Percentiles rank a stretch among this genome's conserved stretches.
These are phyloP conservation scores for Leptinotarsa haldemani DNA, from an alignment of 2,888 invertebrate genomes.

Conservation along the genomic window DNA sequence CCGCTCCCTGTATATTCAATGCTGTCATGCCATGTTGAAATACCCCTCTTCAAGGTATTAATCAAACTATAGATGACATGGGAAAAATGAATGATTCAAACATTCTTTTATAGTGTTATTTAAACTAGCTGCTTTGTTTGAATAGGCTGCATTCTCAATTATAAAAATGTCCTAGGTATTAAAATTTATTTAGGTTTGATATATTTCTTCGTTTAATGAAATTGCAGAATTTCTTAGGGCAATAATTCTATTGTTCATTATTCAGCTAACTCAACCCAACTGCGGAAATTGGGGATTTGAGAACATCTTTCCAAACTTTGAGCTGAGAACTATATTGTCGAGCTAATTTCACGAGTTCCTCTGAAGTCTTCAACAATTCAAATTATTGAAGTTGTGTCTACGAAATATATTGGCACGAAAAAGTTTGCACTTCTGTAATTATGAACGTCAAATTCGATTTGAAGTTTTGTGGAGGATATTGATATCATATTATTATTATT, in stretches of 20 bases:
- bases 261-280: background rate
- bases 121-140: too few species aligned
- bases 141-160: too few species aligned
- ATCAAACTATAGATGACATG: too few species aligned
- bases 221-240: background rate
- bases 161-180: too few species aligned
- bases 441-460: constrained; percentile 6
- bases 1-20: too few species aligned
- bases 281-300: background rate
- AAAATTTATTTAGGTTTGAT: background rate
- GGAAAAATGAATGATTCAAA: too few species aligned
- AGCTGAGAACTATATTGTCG: constrained; percentile 11
- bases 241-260: background rate
- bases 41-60: too few species aligned
- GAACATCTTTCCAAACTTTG: background rate
- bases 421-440: constrained; percentile 1
- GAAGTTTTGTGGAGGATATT: background rate
- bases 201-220: background rate
- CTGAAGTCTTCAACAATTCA: constrained; percentile 2
- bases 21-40: too few species aligned
- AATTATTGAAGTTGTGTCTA: constrained; percentile 6
- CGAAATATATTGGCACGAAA: constrained; percentile 8
- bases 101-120: too few species aligned
- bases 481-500: background rate
- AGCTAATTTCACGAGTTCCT: background rate